phyloP scores from a whole-genome alignment of 2,888 invertebrate genomes.

The Alloscopus bannaensis region DNA sequence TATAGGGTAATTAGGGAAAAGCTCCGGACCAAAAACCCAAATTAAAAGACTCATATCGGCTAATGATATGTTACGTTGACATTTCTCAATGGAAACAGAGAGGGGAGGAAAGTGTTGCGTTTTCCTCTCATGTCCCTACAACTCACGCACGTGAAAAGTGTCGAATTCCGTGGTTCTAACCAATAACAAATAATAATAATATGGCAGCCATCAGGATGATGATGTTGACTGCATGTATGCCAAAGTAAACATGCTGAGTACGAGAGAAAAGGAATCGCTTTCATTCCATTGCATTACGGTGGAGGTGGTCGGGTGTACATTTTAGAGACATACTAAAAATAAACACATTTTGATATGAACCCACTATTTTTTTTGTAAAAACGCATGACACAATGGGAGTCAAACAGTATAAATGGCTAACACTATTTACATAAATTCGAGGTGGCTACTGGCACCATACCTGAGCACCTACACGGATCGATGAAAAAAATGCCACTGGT shows the following conservation, averaged over 20 bases:
- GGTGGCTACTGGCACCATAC: constrained; percentile 53
- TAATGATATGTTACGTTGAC: constrained; percentile 56
- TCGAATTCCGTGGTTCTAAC: constrained; percentile 51
- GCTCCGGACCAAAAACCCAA: constrained; percentile 30
- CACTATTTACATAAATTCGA: too few species aligned
- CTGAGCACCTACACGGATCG: constrained; percentile 48
- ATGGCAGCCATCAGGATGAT: constrained; percentile 28
- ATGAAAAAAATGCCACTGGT: constrained; percentile 55
- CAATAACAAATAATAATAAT: constrained; percentile 58
- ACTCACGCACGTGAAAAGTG: constrained; percentile 59
- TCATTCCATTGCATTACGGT: too few species aligned
- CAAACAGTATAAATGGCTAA: too few species aligned
- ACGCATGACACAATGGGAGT: too few species aligned
- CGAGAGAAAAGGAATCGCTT: too few species aligned
- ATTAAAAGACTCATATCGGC: constrained; percentile 47
- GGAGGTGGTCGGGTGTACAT: too few species aligned
- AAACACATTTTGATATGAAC: too few species aligned
- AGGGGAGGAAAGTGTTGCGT: constrained; percentile 12
- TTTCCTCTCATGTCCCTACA: neutral
- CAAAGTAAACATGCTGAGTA: too few species aligned
- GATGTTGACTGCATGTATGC: too few species aligned
- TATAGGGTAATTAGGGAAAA: constrained; percentile 51
- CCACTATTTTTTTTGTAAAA: too few species aligned
- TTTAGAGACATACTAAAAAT: too few species aligned
- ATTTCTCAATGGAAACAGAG: constrained; percentile 16